Evolutionary conservation across 1,140 invertebrate genomes (phyloP).

Genomic region (Caenorhabditis brenneri): DNA sequence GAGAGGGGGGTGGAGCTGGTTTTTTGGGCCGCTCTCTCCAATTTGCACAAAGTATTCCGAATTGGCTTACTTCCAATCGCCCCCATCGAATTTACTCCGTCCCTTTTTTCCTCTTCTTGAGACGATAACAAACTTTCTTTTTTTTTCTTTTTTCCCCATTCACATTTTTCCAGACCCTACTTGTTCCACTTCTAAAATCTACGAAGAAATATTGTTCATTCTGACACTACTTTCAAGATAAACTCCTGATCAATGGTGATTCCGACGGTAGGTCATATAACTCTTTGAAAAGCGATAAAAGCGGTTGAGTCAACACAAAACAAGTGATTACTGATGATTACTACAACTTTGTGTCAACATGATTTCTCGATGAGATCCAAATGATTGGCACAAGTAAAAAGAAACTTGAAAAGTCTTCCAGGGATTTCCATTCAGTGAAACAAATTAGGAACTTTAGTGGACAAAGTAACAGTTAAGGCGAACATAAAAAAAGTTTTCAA

Average conservation of each 20-base stretch:
- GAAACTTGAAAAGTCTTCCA: not conserved
- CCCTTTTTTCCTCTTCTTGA: slow-evolving; percentile 7
- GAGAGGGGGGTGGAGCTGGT: slow-evolving; percentile 38
- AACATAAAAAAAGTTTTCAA: too few species aligned
- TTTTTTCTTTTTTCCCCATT: not conserved
- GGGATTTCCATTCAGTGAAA: not conserved
- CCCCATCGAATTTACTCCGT: slow-evolving; percentile 38
- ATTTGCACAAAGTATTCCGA: slow-evolving; percentile 43
- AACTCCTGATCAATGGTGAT: slow-evolving; percentile 35
- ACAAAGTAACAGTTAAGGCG: too few species aligned
- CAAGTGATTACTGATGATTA: slow-evolving; percentile 20
- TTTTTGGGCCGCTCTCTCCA: slow-evolving; percentile 35
- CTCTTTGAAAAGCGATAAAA: slow-evolving; percentile 16
- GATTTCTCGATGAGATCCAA: not conserved
- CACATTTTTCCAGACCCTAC: slow-evolving; percentile 11
- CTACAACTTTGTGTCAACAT: slow-evolving; percentile 6
- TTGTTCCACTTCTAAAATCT: not conserved
- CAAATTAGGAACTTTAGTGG: too few species aligned
- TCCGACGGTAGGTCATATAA: slow-evolving; percentile 36
- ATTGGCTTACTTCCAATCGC: slow-evolving; percentile 43
- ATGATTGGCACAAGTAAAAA: not conserved
- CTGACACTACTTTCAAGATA: not conserved
- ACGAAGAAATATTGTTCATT: not conserved
- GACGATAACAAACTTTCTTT: slow-evolving; percentile 42
- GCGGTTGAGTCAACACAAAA: slow-evolving; percentile 25